Conservation (phyloP, 2,888 invertebrate species). For the Mesoligia furuncula region DNA sequence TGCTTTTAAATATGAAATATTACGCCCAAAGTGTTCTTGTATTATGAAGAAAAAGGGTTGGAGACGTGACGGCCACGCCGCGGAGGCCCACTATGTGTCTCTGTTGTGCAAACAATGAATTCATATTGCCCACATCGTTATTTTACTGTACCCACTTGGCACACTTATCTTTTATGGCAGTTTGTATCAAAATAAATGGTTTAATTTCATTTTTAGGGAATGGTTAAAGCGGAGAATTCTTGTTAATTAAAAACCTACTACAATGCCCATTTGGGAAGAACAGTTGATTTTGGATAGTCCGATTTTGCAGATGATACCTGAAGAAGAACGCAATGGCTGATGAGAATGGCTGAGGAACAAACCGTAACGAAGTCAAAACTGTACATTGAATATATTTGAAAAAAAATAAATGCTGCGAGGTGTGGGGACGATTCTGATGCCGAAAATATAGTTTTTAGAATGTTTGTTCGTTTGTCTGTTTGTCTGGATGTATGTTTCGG, state of each 20-base stretch:
- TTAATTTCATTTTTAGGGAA: neutral
- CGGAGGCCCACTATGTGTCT: slow-evolving; percentile 76
- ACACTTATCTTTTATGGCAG: slow-evolving; percentile 53
- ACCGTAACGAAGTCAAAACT: too few relatives aligned
- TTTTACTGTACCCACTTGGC: slow-evolving; percentile 63
- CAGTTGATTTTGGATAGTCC: neutral
- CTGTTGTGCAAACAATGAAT: slow-evolving; percentile 85
- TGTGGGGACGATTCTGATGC: neutral
- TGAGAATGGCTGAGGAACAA: too few relatives aligned
- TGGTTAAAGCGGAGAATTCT: neutral
- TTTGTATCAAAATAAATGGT: slow-evolving; percentile 34
- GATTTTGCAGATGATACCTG: neutral
- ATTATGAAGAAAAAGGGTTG: slow-evolving; percentile 87
- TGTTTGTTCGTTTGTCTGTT: neutral
- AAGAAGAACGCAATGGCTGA: neutral
- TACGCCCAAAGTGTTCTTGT: slow-evolving; percentile 78
- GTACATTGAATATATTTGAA: too few relatives aligned
- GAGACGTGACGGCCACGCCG: slow-evolving; percentile 82
- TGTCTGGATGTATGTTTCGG: neutral
- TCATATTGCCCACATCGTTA: slow-evolving; percentile 74
- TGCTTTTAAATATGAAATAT: slow-evolving; percentile 89
- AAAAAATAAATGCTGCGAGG: too few relatives aligned
- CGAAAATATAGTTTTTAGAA: neutral
- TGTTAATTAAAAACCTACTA: neutral
- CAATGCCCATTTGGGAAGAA: neutral